Evolutionary conservation across 2,888 invertebrate species (phyloP), one percentile per base, ranked within the genome.

Genomic region (Napeogenes sylphis): DNA sequence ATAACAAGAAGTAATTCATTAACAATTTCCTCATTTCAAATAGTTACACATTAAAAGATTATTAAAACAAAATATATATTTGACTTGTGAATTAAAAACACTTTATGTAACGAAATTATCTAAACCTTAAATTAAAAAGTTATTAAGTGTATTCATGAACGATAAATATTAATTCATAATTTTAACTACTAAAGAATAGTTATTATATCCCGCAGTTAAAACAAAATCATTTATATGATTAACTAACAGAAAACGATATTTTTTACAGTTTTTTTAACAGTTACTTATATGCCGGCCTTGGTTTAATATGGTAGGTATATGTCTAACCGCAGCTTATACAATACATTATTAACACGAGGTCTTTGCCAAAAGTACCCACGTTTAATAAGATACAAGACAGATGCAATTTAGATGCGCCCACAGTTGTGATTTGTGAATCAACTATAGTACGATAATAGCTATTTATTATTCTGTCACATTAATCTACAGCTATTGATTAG

Each of bases 331-430:
- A 12, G 54, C 58, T 62, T 58, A 66, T 58, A 83, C 84, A 85
- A 85, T 84, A 75, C 78, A 77, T 81, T 81, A 80, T 81, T 77
- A 77, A 76, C 66, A 75, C 84, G 84, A 85, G 86, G 85, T 82
- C 83, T 76, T 68, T 75, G 68, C 78, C 80, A 79, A 79, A 82
- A 81, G 77, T 86, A 82, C 85, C 81, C 84, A 86, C 85, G 83
- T 85, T 79, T 74, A 72, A 78, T 84, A 77, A 56, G 68, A 72
- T 70, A 76, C 73, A 76, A 73, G 78, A 80, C 81, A 77, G 71
- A 63, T 77, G 81, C 76, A 81, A 82, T 83, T 81, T 80, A 77
- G 78, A 76, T 72, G 78, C 82, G 78, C 84, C 84, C 79, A 84
- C 85, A 71, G 75, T 71, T 64, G 46, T 45, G 56, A 63, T 59